Conservation (phyloP, 2,888 invertebrate species). For the Globia sparganii region DNA sequence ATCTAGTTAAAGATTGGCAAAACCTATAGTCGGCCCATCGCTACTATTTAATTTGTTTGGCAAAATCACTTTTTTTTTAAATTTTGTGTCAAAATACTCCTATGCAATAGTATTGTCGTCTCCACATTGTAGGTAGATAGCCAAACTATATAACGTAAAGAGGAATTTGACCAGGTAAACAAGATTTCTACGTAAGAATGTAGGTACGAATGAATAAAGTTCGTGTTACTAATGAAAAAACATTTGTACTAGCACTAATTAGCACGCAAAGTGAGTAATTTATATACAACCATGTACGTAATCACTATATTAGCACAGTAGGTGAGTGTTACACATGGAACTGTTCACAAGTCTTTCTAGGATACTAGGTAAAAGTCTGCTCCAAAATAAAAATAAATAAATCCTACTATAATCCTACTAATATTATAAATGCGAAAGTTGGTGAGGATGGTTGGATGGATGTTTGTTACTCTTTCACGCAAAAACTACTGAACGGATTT, state of each 20-base stretch:
- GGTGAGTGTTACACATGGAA: neutral
- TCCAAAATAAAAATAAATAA: neutral
- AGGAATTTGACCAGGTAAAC: conserved; percentile 13
- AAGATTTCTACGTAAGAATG: conserved; percentile 26
- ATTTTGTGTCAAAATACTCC: too few relatives aligned
- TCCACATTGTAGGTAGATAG: neutral
- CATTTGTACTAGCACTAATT: conserved; percentile 45
- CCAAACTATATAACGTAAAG: neutral
- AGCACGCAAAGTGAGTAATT: conserved; percentile 51
- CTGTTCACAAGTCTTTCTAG: neutral
- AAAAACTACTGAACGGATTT: too few relatives aligned
- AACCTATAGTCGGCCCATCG: neutral
- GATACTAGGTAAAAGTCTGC: neutral
- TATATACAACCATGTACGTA: conserved; percentile 27
- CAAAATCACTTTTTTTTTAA: too few relatives aligned
- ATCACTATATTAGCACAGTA: conserved; percentile 40
- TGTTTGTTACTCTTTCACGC: too few relatives aligned
- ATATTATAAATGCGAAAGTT: too few relatives aligned
- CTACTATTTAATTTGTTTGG: neutral
- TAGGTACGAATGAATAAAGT: conserved; percentile 8
- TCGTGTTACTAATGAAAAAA: conserved; percentile 46
- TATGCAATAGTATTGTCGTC: neutral
- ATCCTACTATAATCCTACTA: too few relatives aligned
- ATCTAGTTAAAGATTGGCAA: too few relatives aligned
- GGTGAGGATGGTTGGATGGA: too few relatives aligned